Conservation (phyloP, 2,797 vertebrate species). For the Bradypodion pumilum region DNA sequence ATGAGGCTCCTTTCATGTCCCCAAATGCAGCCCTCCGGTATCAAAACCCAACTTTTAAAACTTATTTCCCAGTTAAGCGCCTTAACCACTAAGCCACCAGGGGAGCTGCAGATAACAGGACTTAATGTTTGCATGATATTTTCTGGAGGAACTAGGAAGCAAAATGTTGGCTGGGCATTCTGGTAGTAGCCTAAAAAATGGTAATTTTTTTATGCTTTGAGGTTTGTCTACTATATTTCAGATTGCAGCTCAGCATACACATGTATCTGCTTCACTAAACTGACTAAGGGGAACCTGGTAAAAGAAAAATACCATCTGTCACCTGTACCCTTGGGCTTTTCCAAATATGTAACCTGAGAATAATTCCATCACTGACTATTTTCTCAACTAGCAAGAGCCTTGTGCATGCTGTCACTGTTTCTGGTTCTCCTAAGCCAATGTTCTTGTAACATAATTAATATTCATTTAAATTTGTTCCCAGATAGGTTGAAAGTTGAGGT, state of each 20-base stretch:
- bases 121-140: not conserved
- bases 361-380: slow-evolving; percentile 13
- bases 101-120: too few species aligned
- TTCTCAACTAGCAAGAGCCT: not conserved
- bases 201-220: not conserved
- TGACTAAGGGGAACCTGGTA: not conserved
- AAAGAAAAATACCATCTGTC: not conserved
- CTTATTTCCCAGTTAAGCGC: too few species aligned
- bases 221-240: not conserved
- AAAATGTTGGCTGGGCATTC: not conserved
- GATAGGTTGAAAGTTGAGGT: not conserved
- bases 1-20: too few species aligned
- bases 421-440: not conserved
- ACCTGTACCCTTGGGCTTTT: not conserved
- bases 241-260: not conserved
- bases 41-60: too few species aligned
- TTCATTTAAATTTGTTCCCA: not conserved
- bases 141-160: not conserved
- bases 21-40: too few species aligned
- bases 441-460: not conserved
- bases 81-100: too few species aligned
- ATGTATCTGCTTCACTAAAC: not conserved
- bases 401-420: not conserved
- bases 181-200: too few species aligned
- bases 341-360: slow-evolving; percentile 11